Conservation (phyloP, 1,140 invertebrate genomes). For the Amphibalanus amphitrite region DNA sequence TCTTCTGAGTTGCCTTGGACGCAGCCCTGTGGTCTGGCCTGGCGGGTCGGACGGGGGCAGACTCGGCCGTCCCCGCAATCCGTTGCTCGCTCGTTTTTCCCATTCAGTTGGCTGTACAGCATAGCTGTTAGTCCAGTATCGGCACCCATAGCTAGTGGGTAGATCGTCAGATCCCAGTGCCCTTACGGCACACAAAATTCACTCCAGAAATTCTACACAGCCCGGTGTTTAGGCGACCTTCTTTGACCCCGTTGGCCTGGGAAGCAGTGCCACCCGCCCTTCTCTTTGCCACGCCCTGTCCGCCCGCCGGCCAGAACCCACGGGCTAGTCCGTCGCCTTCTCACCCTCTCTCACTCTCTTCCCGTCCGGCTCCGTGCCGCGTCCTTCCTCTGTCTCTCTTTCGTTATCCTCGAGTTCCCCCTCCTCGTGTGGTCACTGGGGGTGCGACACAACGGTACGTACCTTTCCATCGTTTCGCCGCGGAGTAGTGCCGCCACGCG, state of each 20-base stretch:
- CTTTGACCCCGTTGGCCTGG: too few species aligned
- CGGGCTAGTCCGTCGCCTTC: too few species aligned
- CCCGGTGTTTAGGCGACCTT: too few species aligned
- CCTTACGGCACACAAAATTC: not conserved
- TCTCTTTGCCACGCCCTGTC: not conserved
- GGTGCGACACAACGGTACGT: slow-evolving; percentile 89
- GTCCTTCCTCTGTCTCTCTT: too few species aligned
- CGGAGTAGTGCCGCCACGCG: not conserved
- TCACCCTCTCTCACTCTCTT: not conserved
- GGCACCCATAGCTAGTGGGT: not conserved
- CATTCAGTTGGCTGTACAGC: not conserved
- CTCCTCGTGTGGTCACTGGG: slow-evolving; percentile 96
- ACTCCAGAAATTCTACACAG: not conserved
- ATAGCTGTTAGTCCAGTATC: too few species aligned
- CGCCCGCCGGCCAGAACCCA: not conserved
- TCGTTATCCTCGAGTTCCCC: slow-evolving; percentile 40
- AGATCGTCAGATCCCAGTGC: not conserved
- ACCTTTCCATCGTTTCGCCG: slow-evolving; percentile 10
- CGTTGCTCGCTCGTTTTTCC: not conserved
- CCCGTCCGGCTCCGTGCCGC: not conserved
- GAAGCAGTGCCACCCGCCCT: not conserved
- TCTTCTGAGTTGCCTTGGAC: slow-evolving; percentile 1
- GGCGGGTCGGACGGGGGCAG: not conserved
- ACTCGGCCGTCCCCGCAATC: not conserved
- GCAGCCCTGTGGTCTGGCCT: not conserved